Evolutionary conservation across 1,140 invertebrate genomes (phyloP).

Genomic region (Harpegnathos saltator): DNA sequence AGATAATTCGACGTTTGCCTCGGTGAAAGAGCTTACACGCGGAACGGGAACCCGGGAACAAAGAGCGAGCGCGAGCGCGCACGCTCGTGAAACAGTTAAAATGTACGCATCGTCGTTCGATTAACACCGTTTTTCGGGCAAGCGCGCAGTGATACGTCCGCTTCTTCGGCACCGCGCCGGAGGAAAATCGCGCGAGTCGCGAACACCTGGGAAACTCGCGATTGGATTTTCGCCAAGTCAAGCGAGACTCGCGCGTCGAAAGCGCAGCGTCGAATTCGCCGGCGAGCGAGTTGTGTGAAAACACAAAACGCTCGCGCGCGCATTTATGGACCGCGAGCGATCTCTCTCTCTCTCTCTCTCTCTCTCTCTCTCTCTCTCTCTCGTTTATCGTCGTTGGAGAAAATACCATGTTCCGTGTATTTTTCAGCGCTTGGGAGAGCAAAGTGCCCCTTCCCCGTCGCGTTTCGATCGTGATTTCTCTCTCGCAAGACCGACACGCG

Average conservation of each 20-base stretch:
- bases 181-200: neutral
- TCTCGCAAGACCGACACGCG: conserved; percentile 26
- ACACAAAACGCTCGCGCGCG: too few species aligned
- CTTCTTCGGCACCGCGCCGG: neutral
- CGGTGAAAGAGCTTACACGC: conserved; percentile 15
- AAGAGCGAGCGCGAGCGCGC: conserved; percentile 33
- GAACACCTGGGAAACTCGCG: neutral
- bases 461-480: conserved; percentile 4
- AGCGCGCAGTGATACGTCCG: neutral
- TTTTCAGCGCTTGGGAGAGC: too few species aligned
- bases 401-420: too few species aligned
- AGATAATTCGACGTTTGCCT: conserved; percentile 60
- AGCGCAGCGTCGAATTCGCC: too few species aligned
- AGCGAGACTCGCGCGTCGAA: too few species aligned
- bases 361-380: too few species aligned
- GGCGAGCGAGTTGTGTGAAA: too few species aligned
- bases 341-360: too few species aligned
- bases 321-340: too few species aligned
- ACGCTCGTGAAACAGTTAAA: conserved; percentile 15
- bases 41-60: neutral
- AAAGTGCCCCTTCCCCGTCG: neutral
- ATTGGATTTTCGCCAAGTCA: too few species aligned
- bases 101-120: neutral
- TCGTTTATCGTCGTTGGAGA: too few species aligned
- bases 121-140: conserved; percentile 16